These are phyloP conservation scores for Galeopsomyia nigrocyanea DNA, from an alignment of 2,888 invertebrate species.

Conservation along the genomic window DNA sequence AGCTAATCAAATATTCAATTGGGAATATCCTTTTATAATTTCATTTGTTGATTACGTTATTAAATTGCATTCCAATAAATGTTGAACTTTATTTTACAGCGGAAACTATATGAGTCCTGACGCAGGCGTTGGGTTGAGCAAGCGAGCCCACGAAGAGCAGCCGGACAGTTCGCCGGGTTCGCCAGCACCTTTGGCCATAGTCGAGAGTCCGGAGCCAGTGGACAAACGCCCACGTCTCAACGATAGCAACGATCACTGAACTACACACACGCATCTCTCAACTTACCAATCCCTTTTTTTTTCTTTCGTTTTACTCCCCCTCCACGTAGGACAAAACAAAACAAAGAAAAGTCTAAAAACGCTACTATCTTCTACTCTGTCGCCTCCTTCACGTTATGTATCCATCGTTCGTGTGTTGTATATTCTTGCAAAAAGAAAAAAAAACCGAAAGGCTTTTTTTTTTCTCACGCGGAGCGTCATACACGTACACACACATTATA, in stretches of 20 bases:
- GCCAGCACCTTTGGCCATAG: constrained; percentile 66
- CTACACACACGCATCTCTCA: constrained; percentile 9
- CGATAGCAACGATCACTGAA: constrained; percentile 67
- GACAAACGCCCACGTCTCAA: constrained; percentile 67
- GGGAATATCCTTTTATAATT: too few species aligned
- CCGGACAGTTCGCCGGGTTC: constrained; percentile 67
- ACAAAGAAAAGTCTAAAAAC: too few species aligned
- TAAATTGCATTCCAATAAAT: neutral
- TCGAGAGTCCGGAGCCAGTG: constrained; percentile 66
- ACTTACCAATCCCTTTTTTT: constrained; percentile 31
- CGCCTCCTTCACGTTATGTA: too few species aligned
- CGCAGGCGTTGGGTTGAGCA: constrained; percentile 63
- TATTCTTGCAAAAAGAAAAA: too few species aligned
- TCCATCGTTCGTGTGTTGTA: too few species aligned
- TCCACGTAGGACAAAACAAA: too few species aligned
- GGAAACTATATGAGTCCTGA: constrained; percentile 67
- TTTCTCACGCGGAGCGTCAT: too few species aligned
- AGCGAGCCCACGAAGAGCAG: constrained; percentile 63
- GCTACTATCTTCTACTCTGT: too few species aligned
- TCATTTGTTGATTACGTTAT: neutral
- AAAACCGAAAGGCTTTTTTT: too few species aligned
- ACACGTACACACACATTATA: too few species aligned
- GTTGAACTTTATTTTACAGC: constrained; percentile 51
- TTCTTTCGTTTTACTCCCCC: constrained; percentile 32
- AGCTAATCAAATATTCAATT: too few species aligned